A percentile compares a stretch with the other conserved stretches of the same genome.
phyloP scores from a whole-genome alignment of 1,140 invertebrate genomes.

The Lasioglossum baleicum region DNA sequence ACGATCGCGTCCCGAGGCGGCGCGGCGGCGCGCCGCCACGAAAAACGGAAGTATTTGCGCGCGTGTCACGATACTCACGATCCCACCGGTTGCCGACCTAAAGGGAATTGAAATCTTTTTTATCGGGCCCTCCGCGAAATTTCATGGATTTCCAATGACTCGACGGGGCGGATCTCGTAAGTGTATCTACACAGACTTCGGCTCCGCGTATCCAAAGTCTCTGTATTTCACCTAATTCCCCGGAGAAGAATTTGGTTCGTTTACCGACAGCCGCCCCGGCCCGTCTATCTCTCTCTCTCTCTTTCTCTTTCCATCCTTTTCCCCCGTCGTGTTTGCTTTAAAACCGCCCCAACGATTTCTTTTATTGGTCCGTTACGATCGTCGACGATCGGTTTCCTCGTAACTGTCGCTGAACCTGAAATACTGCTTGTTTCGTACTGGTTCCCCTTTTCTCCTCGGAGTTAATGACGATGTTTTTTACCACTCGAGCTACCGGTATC shows the following conservation, averaged over 20 bases:
- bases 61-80: conserved; percentile 1
- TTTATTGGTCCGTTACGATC: conserved; percentile 1
- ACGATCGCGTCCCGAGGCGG: not conserved
- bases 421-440: not conserved
- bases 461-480: no score
- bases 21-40: not conserved
- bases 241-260: conserved; percentile 6
- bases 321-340: not conserved
- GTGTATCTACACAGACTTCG: not conserved
- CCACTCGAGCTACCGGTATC: no score
- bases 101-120: conserved; percentile 26
- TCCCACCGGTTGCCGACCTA: not conserved
- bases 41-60: not conserved
- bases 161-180: not conserved
- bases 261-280: not conserved
- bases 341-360: conserved; percentile 23
- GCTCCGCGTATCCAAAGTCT: no score
- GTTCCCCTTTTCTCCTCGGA: not conserved
- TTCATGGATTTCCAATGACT: conserved; percentile 18
- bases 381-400: not conserved
- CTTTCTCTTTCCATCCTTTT: no score
- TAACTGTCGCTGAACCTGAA: not conserved
- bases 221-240: conserved; percentile 23
- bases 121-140: conserved; percentile 12
- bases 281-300: not conserved